Evolutionary conservation across 2,888 invertebrate genomes (phyloP), one percentile per base, ranked within the genome.

Genomic region (Anagyrus pseudococci): DNA sequence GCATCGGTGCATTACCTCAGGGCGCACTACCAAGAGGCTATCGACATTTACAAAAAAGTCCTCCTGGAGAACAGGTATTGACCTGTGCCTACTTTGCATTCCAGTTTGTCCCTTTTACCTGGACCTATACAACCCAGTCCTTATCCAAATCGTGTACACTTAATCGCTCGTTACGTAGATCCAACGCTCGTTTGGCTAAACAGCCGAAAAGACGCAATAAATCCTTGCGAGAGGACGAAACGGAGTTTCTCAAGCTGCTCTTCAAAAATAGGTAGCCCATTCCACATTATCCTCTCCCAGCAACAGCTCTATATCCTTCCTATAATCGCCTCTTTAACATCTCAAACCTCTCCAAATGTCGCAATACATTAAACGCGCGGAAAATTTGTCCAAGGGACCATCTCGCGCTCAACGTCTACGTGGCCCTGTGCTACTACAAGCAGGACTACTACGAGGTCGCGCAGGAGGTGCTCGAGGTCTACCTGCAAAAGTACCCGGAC

Each of bases 361-460:
- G 29, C 4, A 29, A 7, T 37, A 37, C 8, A 13, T 37, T 2
- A 4, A 37, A 37, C 33, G 33, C 33, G 8, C 33, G 15, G 33
- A n/a, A n/a, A n/a, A n/a, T n/a, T n/a, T n/a, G n/a, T 40, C 25
- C 26, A 81, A 95, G 96, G 71, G 92, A 93, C 57, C 94, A 89
- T 81, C 84, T 97, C 77, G 98, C 98, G 0, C 82, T 99, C 63
- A 98, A 99, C 82, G 96, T 98, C 3, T 98, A 99, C 80, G 92
- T 98, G 61, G 98, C 98, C 0, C 83, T 98, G 17, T 99, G 98
- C 77, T 98, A 98, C 82, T 99, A 98, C 83, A 98, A 99, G 81
- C 83, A 98, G 74, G 98, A 98, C 82, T 98, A 97, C 80, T 98
- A 96, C 77, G 98, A 98, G 81, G 96, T 97, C 49, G 96, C 98